A percentile compares a stretch with the other conserved stretches of the same genome.
Evolutionary conservation across 2,113 vertebrate genomes (phyloP).

Genomic region (cattle (Bos taurus)): DNA sequence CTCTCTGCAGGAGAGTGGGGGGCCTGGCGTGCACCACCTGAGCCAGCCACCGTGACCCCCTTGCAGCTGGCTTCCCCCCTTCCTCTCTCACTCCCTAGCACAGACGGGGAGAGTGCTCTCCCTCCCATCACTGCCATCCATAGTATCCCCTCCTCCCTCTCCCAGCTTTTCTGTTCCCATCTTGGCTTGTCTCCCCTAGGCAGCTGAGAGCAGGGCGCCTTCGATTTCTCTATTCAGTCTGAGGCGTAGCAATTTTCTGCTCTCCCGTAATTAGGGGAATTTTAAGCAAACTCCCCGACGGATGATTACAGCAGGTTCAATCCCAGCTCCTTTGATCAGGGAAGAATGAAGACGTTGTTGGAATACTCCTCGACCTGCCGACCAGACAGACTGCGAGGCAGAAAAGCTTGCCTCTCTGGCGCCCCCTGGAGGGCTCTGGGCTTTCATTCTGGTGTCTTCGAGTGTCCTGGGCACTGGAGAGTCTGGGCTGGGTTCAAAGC

Average conservation of each 20-base stretch:
- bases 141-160: neutral
- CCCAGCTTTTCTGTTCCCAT: neutral
- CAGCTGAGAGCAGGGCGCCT: conserved; percentile 63
- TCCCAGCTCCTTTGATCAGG: conserved; percentile 80
- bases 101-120: neutral
- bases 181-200: conserved; percentile 13
- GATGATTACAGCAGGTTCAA: conserved; percentile 80
- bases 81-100: neutral
- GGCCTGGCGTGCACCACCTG: neutral
- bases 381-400: conserved; percentile 44
- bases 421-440: conserved; percentile 34
- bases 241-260: conserved; percentile 77
- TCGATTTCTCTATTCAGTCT: conserved; percentile 74
- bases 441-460: neutral
- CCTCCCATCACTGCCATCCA: neutral
- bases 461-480: neutral
- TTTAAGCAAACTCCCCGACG: conserved; percentile 79
- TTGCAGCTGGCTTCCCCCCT: neutral
- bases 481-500: neutral
- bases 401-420: conserved; percentile 30
- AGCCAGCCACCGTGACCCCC: neutral
- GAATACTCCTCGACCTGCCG: conserved; percentile 72
- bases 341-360: conserved; percentile 63
- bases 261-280: conserved; percentile 81
- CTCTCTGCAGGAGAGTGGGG: neutral